phyloP scores from a whole-genome alignment of 2,113 vertebrate species.

The Zootoca vivipara region DNA sequence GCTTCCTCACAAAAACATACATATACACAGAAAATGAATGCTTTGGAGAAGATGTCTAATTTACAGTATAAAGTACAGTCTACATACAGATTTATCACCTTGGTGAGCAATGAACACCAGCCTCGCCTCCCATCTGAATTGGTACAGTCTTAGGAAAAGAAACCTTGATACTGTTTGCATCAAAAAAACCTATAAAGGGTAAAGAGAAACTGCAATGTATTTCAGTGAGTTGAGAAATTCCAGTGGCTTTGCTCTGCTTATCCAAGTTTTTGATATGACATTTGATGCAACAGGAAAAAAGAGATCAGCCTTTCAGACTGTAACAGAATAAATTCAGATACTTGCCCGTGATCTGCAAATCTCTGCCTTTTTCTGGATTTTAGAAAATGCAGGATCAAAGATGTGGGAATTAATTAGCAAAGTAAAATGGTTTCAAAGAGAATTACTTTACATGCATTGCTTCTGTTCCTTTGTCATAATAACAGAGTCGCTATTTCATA shows the following conservation, averaged over 20 bases:
- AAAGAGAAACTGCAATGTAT: neutral
- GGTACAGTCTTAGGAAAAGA: neutral
- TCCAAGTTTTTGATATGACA: neutral
- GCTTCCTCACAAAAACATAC: neutral
- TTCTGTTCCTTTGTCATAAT: neutral
- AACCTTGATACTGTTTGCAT: neutral
- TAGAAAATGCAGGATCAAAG: conserved; percentile 2
- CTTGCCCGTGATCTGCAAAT: neutral
- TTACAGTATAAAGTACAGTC: neutral
- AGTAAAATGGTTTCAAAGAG: neutral
- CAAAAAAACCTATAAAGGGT: neutral
- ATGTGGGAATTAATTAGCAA: conserved; percentile 2
- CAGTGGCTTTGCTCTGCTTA: neutral
- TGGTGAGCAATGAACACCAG: neutral
- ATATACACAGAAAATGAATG: neutral
- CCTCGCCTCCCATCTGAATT: neutral
- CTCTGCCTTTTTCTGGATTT: neutral
- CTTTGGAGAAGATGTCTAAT: neutral
- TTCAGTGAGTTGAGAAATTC: neutral
- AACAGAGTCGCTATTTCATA: neutral
- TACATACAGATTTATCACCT: neutral
- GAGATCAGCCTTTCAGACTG: neutral
- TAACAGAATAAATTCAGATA: neutral
- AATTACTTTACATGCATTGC: neutral
- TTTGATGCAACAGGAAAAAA: neutral